phyloP scores from a whole-genome alignment of 1,140 invertebrate species.

The Cheumatopsyche charites region DNA sequence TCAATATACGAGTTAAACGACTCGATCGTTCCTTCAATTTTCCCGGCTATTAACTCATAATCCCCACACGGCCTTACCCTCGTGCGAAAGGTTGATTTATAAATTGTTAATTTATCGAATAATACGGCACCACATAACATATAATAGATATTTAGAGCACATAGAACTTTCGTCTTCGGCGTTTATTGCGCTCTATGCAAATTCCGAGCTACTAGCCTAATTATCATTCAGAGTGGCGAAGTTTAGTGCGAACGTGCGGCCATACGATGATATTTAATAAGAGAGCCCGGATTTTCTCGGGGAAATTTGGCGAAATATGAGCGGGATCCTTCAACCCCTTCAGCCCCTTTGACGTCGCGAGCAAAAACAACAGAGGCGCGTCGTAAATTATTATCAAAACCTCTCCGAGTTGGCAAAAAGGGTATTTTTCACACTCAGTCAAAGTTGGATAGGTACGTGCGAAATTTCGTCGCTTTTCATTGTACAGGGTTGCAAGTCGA shows the following conservation, averaged over 20 bases:
- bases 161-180: neutral
- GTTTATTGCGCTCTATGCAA: slow-evolving; percentile 36
- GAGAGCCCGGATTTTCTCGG: neutral
- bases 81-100: neutral
- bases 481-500: too few species aligned
- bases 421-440: slow-evolving; percentile 17
- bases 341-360: neutral
- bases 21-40: neutral
- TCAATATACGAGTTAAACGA: neutral
- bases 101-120: slow-evolving; percentile 3
- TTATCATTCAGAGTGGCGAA: slow-evolving; percentile 38
- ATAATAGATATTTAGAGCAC: neutral
- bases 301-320: neutral
- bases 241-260: slow-evolving; percentile 6
- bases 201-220: slow-evolving; percentile 11
- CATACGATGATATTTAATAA: slow-evolving; percentile 37
- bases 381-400: slow-evolving; percentile 29
- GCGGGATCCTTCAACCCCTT: too few species aligned
- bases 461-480: neutral
- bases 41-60: neutral
- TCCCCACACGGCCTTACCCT: neutral
- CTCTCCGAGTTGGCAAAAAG: slow-evolving; percentile 7
- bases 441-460: slow-evolving; percentile 13
- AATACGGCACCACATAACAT: neutral
- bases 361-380: slow-evolving; percentile 23